Evolutionary conservation across 1,140 invertebrate species (phyloP).

Genomic region (Camponotus pennsylvanicus): DNA sequence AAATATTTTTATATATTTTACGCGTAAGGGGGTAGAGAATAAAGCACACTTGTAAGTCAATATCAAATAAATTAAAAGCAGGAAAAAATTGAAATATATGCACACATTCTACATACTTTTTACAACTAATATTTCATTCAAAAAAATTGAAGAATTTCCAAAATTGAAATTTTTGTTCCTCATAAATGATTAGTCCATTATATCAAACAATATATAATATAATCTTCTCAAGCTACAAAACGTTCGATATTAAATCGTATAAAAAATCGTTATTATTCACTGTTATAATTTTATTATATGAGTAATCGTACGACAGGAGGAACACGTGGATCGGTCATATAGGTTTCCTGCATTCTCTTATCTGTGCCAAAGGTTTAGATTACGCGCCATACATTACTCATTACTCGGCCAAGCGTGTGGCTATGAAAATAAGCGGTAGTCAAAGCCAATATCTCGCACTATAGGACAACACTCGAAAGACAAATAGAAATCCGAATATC

Average conservation of each 20-base stretch:
- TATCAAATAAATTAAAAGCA: background rate
- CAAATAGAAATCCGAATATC: slow-evolving; percentile 65
- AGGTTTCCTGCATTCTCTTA: slow-evolving; percentile 51
- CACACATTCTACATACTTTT: background rate
- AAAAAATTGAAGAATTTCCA: background rate
- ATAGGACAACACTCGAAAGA: slow-evolving; percentile 42
- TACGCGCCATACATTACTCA: slow-evolving; percentile 47
- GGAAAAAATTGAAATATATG: background rate
- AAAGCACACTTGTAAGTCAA: background rate
- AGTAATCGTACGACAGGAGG: slow-evolving; percentile 6
- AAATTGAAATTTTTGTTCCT: background rate
- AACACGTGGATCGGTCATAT: slow-evolving; percentile 38
- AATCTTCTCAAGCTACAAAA: background rate
- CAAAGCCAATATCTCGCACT: slow-evolving; percentile 64
- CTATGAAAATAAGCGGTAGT: slow-evolving; percentile 42
- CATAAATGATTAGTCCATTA: background rate
- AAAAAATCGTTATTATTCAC: slow-evolving; percentile 31
- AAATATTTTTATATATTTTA: background rate
- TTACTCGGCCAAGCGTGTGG: slow-evolving; percentile 26
- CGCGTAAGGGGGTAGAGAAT: background rate
- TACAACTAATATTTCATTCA: background rate
- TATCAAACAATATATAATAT: background rate
- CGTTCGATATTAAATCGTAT: background rate
- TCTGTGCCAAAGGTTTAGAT: slow-evolving; percentile 52
- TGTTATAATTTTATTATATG: slow-evolving; percentile 33